These are phyloP conservation scores for Drosophila oshimai DNA, from an alignment of 1,140 invertebrate species.

Conservation along the genomic window DNA sequence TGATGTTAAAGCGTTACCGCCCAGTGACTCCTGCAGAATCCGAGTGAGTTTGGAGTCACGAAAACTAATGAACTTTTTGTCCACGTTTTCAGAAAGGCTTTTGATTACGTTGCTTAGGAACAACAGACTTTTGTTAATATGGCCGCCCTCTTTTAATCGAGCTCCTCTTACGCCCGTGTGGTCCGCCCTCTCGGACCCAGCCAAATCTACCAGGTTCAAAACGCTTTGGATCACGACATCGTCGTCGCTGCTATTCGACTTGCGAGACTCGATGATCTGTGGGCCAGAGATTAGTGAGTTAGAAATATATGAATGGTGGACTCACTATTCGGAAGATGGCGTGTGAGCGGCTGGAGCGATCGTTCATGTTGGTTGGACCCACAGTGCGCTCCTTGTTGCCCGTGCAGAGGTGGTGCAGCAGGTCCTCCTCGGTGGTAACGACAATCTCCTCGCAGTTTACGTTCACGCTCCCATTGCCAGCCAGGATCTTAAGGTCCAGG, in stretches of 20 bases:
- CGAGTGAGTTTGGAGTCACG: constrained; percentile 94
- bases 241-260: constrained; percentile 83
- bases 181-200: constrained; percentile 90
- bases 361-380: constrained; percentile 89
- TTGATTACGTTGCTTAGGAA: constrained; percentile 90
- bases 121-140: constrained; percentile 91
- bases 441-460: constrained; percentile 86
- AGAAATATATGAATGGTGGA: background rate
- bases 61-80: constrained; percentile 87
- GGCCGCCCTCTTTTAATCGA: constrained; percentile 90
- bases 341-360: constrained; percentile 90
- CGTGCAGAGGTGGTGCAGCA: background rate
- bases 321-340: constrained; percentile 88
- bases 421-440: constrained; percentile 31
- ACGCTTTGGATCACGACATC: constrained; percentile 86
- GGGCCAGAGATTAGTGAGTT: background rate
- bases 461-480: constrained; percentile 84
- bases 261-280: constrained; percentile 85
- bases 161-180: constrained; percentile 87
- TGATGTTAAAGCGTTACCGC: constrained; percentile 93
- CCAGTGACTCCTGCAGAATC: constrained; percentile 90
- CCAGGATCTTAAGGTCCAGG: constrained; percentile 86
- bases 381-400: constrained; percentile 86
- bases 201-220: constrained; percentile 93
- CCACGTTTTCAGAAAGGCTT: constrained; percentile 87